Evolutionary conservation across 2,888 invertebrate genomes (phyloP), one percentile per base, ranked within the genome.

Genomic region (Caenorhabditis doughertyi): DNA sequence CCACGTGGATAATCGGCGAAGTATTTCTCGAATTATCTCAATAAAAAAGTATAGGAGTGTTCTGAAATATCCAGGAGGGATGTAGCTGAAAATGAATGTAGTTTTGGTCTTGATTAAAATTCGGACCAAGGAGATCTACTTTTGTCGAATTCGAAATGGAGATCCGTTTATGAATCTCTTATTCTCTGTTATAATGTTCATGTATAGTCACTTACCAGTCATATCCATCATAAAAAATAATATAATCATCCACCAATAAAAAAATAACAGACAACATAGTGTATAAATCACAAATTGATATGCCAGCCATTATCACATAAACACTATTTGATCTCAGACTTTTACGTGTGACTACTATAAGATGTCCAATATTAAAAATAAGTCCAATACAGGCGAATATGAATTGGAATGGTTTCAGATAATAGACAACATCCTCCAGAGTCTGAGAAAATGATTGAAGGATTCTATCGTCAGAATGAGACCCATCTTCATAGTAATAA

Each of bases 151-250:
- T n/a, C n/a, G n/a, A n/a, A n/a, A n/a, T n/a, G n/a, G n/a, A n/a
- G n/a, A n/a, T n/a, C n/a, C n/a, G n/a, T n/a, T n/a, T n/a, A n/a
- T n/a, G n/a, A n/a, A n/a, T n/a, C n/a, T n/a, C n/a, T n/a, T n/a
- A n/a, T n/a, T n/a, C n/a, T n/a, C n/a, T n/a, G n/a, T n/a, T n/a
- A n/a, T n/a, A n/a, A n/a, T n/a, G n/a, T n/a, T n/a, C n/a, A n/a
- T n/a, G n/a, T n/a, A n/a, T n/a, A n/a, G n/a, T n/a, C n/a, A 32
- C 56, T 35, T 3, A 56, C 56, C 56, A 56, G 21, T 56, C 56
- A 21, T 16, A 1, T 0, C 9, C 21, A 8, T n/a, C 1, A 16
- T 16, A 44, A n/a, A 4, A 16, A 13, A 4, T n/a, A 44, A n/a
- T 44, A n/a, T 16, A 44, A 16, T 44, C 44, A 44, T 35, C 35